These are phyloP conservation scores for Anniella stebbinsi DNA, from an alignment of 2,797 vertebrate species.

Conservation along the genomic window DNA sequence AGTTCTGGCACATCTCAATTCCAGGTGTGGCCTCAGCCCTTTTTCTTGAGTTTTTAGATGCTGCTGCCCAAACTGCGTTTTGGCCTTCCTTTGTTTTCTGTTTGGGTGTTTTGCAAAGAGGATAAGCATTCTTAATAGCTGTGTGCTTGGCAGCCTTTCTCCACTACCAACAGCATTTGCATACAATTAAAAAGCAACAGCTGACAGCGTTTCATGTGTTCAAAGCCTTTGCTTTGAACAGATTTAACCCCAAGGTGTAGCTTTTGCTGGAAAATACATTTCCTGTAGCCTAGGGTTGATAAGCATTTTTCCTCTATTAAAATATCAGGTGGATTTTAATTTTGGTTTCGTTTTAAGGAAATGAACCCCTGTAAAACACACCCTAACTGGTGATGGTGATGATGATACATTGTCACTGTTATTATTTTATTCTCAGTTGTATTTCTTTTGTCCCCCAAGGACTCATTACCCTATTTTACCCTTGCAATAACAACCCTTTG, in stretches of 20 bases:
- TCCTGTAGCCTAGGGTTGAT: not conserved
- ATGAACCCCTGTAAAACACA: too few relatives aligned
- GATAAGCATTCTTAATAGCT: not conserved
- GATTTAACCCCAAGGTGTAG: not conserved
- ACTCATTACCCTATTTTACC: not conserved
- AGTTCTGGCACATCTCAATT: too few relatives aligned
- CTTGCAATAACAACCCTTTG: not conserved
- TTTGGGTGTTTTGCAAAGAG: constrained; percentile 7
- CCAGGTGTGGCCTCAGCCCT: too few relatives aligned
- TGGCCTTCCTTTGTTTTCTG: not conserved
- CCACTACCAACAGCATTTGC: not conserved
- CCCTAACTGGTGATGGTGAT: too few relatives aligned
- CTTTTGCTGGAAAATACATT: not conserved
- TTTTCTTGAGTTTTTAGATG: not conserved
- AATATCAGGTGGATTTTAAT: not conserved
- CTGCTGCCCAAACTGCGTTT: not conserved
- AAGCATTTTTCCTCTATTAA: not conserved
- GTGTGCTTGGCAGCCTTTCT: not conserved
- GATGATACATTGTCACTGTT: too few relatives aligned
- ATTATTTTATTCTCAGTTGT: too few relatives aligned
- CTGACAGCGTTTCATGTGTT: not conserved
- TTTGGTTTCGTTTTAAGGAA: not conserved
- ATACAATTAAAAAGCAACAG: constrained; percentile 17
- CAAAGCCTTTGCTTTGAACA: not conserved
- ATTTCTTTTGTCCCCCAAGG: not conserved